These are phyloP conservation scores for Ochropleura leucogaster DNA, from an alignment of 2,888 invertebrate species.

Conservation along the genomic window DNA sequence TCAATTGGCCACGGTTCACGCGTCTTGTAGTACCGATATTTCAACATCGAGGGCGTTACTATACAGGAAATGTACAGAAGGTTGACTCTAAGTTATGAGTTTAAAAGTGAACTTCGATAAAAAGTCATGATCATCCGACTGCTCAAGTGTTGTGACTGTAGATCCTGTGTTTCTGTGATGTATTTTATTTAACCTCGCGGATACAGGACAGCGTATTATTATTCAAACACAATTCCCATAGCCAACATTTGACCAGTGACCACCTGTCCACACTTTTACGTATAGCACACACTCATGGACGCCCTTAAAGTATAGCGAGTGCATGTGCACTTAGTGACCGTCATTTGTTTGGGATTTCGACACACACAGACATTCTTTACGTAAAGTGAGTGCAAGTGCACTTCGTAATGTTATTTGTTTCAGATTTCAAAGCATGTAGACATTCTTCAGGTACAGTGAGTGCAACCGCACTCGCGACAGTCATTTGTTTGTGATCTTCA, in stretches of 20 bases:
- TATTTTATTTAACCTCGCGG: not conserved
- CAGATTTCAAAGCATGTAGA: not conserved
- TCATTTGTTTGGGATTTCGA: too few species aligned
- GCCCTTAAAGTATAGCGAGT: too few species aligned
- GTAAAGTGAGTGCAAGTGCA: not conserved
- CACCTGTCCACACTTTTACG: too few species aligned
- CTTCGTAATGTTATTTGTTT: too few species aligned
- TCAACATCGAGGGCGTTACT: conserved; percentile 7
- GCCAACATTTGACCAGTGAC: too few species aligned
- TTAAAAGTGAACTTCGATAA: not conserved
- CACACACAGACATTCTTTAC: not conserved
- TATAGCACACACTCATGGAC: too few species aligned
- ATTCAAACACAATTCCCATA: too few species aligned
- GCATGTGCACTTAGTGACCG: too few species aligned
- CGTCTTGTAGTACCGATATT: conserved; percentile 37
- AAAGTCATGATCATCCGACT: not conserved
- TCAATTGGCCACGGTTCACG: conserved; percentile 46
- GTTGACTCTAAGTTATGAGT: not conserved
- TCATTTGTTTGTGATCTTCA: not conserved
- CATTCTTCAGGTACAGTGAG: not conserved
- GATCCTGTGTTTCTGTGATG: not conserved
- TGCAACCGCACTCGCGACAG: not conserved
- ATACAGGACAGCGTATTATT: not conserved
- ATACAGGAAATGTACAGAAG: not conserved
- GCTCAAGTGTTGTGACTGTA: not conserved